Evolutionary conservation across 2,888 invertebrate genomes (phyloP).

Genomic region (Apamea epomidion): DNA sequence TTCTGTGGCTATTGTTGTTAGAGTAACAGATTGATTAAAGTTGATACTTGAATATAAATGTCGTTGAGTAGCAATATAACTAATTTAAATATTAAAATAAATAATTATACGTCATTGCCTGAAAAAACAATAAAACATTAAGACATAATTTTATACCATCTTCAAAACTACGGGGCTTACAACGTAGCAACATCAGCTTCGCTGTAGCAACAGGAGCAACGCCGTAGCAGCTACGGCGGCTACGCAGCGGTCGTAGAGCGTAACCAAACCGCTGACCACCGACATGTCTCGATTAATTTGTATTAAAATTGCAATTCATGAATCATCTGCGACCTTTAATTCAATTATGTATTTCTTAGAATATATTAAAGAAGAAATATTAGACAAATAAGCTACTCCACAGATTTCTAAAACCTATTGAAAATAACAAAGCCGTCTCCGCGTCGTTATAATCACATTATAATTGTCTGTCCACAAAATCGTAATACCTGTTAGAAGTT

Average conservation of each 20-base stretch:
- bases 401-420: conserved; percentile 2
- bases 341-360: not conserved
- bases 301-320: not conserved
- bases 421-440: conserved; percentile 21
- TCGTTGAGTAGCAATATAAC: conserved; percentile 2
- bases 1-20: conserved; percentile 8
- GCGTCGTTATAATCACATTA: conserved; percentile 28
- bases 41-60: conserved; percentile 14
- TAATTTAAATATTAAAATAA: not conserved
- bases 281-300: not conserved
- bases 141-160: not conserved
- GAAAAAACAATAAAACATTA: not conserved
- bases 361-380: not conserved
- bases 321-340: not conserved
- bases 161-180: not conserved
- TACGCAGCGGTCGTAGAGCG: not conserved
- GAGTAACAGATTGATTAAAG: conserved; percentile 3
- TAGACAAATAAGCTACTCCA: conserved; percentile 27
- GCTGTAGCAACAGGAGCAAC: conserved; percentile 15
- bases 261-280: not conserved
- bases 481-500: not conserved
- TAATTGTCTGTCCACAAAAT: not conserved
- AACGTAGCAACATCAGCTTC: not conserved
- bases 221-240: conserved; percentile 9
- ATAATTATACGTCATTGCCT: not conserved